Base-by-base conservation (phyloP, 2,888 invertebrate species). In the Nycteola revayana region DNA sequence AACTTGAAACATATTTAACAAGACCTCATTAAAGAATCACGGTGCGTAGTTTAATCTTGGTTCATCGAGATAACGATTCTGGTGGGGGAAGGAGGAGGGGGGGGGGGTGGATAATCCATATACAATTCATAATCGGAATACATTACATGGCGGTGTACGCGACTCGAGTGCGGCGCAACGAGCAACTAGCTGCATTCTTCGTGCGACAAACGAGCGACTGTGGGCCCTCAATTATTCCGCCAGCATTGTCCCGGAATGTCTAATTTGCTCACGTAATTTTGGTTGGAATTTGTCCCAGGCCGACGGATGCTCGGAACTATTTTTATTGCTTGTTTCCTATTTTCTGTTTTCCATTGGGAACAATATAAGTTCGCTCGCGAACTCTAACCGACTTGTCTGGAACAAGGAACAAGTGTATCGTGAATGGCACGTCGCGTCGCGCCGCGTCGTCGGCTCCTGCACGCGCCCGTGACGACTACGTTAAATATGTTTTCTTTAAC, bases 191-290 rank as follows among this genome's bases (percentile, higher is more conserved):
- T 58, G 58, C 68, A 66, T 71, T 68, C 66, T 63, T 58, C 65
- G 59, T 73, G 70, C 66, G 60, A 60, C 68, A 69, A 72, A 70
- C 66, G 69, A 63, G 63, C 48, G 56, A 60, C 55, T 58, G 61
- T 63, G 72, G 73, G 68, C 69, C 67, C 75, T 74, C 80, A 81
- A 83, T 83, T 83, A 86, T 77, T 80, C 73, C 73, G 65, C 68
- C 66, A 64, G 71, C 76, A 75, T 79, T 84, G 80, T 77, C 71
- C 81, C 61, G 85, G 87, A 87, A 87, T 86, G 84, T 84, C 78
- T 86, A 84, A 87, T 86, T 86, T 86, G 81, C 82, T 84, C 87
- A 87, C 88, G 87, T 87, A 84, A 87, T 87, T 77, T 85, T 76
- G 75, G 71, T 63, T 65, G 84, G 84, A 84, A 86, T 87, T 75